phyloP scores from a whole-genome alignment of 2,113 vertebrate genomes.

The Mesoclemmys tuberculata region DNA sequence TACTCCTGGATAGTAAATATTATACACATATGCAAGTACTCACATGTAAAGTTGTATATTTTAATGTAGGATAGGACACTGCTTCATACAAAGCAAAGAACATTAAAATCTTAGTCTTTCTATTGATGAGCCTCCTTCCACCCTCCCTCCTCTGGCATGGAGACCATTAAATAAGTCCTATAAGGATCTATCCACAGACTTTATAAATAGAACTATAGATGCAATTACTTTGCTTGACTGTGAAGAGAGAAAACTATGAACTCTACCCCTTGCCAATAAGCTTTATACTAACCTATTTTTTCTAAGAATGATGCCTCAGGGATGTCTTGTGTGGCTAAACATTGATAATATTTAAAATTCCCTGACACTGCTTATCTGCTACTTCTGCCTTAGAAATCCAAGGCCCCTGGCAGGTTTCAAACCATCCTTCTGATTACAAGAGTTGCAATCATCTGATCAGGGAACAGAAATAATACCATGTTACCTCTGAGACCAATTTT shows the following conservation, averaged over 20 bases:
- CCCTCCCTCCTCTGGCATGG: background rate
- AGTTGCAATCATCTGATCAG: background rate
- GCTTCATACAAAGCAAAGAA: background rate
- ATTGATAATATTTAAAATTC: background rate
- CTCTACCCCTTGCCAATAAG: background rate
- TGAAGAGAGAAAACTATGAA: background rate
- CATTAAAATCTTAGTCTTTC: background rate
- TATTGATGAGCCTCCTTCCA: background rate
- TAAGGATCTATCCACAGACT: background rate
- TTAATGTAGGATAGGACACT: background rate
- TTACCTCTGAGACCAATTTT: background rate
- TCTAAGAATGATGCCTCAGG: background rate
- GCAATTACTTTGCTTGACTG: background rate
- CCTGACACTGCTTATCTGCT: background rate
- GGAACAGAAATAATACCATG: background rate
- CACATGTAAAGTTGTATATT: background rate
- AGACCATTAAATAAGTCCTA: background rate
- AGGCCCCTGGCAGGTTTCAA: background rate
- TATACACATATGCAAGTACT: background rate
- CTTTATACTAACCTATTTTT: background rate
- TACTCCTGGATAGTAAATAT: background rate
- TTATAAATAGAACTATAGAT: background rate
- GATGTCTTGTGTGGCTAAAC: background rate
- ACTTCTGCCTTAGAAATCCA: background rate
- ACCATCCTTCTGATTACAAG: background rate